Base-by-base conservation (phyloP, 2,888 invertebrate species). In the Glaucopsyche alexis region DNA sequence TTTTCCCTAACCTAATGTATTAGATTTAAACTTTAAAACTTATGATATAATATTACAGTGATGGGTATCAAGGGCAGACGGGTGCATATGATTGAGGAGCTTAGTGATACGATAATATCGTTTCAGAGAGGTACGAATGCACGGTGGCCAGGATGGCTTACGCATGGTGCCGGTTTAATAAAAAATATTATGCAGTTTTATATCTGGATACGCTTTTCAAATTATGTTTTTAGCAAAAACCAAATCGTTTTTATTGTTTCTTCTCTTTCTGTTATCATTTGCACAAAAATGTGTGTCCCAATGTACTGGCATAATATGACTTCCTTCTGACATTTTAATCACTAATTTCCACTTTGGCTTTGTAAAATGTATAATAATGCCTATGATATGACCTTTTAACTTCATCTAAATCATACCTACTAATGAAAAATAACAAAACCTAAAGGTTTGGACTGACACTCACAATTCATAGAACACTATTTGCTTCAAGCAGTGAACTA, bases 41-140 rank as follows among this genome's bases (percentile, higher is more conserved):
- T 73, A 81, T 87, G 77, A 90, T 91, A 85, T 92, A 92, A 90
- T 93, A 91, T 94, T 94, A 84, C 95, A 98, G 98, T 98, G 95
- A 98, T 98, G 98, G 98, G 98, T 95, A 98, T 98, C 95, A 98
- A 98, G 94, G 99, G 99, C 90, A 95, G 98, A 87, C 95, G 99
- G 91, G 98, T 99, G 93, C 98, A 98, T 95, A 98, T 98, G 96
- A 99, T 99, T 93, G 99, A 99, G 95, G 98, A 98, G 94, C 96
- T 99, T 94, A 98, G 98, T 94, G 98, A 98, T 94, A 98, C 98
- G 89, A 98, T 99, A 93, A 98, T 99, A 94, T 98, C 98, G 91
- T 99, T 99, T 95, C 98, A 99, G 95, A 96, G 98, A 98, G 98
- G 98, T 98, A 97, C 95, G 95, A 90, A 85, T 80, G 87, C 90